A percentile compares a stretch with the other conserved stretches of the same genome.
Evolutionary conservation across 2,888 invertebrate genomes (phyloP).

Genomic region (Nymphalis c-album): DNA sequence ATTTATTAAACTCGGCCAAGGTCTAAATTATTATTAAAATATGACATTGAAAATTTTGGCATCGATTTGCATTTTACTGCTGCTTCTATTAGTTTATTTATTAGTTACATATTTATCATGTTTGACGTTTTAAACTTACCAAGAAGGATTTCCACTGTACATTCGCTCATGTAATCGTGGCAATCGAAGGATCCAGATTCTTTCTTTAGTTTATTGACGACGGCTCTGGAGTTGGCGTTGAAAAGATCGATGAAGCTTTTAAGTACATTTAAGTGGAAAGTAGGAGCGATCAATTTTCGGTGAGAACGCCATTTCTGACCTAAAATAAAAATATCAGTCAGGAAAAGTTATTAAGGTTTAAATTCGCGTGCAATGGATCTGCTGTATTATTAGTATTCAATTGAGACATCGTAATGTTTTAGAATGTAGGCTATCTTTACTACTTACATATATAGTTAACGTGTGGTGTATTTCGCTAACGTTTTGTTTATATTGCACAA

Average conservation of each 20-base stretch:
- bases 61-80: not conserved
- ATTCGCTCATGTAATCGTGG: conserved; percentile 92
- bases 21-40: not conserved
- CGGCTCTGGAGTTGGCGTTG: conserved; percentile 89
- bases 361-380: conserved; percentile 14
- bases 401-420: conserved; percentile 21
- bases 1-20: conserved; percentile 5
- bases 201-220: conserved; percentile 86
- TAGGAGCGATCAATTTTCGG: conserved; percentile 92
- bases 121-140: conserved; percentile 74
- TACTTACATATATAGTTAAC: conserved; percentile 7
- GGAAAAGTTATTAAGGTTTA: conserved; percentile 19
- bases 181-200: conserved; percentile 88
- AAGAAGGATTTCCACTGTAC: conserved; percentile 90
- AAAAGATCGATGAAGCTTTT: conserved; percentile 93
- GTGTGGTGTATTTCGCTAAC: not conserved
- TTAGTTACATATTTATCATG: not conserved
- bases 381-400: conserved; percentile 36
- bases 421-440: conserved; percentile 17
- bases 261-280: conserved; percentile 92
- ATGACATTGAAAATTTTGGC: not conserved
- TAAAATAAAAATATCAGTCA: conserved; percentile 47
- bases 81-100: conserved; percentile 2
- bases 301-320: conserved; percentile 93
- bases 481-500: conserved; percentile 34